Evolutionary conservation across 1,140 invertebrate species (phyloP).

Genomic region (Lasioglossum albipes): DNA sequence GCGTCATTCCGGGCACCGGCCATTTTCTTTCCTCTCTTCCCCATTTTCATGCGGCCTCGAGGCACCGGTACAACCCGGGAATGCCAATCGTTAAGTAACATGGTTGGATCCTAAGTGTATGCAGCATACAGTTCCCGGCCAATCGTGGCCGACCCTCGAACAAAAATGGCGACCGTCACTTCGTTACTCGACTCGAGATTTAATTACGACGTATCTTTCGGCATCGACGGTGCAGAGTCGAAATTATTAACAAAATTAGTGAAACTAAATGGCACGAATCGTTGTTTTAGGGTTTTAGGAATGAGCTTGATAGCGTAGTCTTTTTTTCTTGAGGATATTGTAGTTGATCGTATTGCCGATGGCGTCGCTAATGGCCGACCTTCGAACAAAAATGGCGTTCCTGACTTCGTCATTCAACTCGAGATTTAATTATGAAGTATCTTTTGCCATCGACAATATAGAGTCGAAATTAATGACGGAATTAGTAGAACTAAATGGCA

Average conservation of each 20-base stretch:
- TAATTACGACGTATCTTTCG: neutral
- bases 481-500: no score
- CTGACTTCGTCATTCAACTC: neutral
- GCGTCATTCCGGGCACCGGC: constrained; percentile 8
- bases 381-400: neutral
- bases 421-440: neutral
- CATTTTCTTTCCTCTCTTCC: neutral
- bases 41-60: neutral
- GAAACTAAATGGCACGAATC: no score
- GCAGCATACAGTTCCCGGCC: neutral
- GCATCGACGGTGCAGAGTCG: no score
- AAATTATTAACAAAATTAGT: no score
- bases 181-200: neutral
- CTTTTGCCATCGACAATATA: no score
- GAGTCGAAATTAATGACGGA: no score
- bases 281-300: no score
- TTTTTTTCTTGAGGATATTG: no score
- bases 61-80: neutral
- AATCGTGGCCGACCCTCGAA: neutral
- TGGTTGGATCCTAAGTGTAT: neutral
- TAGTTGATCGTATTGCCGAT: no score
- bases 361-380: no score
- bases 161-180: neutral
- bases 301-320: no score
- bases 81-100: neutral